Conservation (phyloP, 1,140 invertebrate genomes). For the Papilio glaucus region DNA sequence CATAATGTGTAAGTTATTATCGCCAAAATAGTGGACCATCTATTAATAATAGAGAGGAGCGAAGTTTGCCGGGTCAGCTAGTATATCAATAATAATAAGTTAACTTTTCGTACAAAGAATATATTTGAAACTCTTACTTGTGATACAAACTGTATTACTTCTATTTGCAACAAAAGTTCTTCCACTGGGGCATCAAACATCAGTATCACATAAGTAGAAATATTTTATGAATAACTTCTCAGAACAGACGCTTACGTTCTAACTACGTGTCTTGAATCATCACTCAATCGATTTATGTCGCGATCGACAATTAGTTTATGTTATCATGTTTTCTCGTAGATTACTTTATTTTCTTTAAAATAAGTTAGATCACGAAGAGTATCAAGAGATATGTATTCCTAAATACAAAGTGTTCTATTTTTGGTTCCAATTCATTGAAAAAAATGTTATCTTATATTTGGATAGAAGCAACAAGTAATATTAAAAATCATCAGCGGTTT, state of each 20-base stretch:
- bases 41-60: too few relatives aligned
- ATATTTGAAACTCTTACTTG: background rate
- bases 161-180: background rate
- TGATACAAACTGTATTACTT: background rate
- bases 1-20: too few relatives aligned
- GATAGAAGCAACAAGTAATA: too few relatives aligned
- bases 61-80: too few relatives aligned
- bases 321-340: background rate
- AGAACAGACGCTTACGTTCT: slow-evolving; percentile 27
- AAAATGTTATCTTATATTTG: too few relatives aligned
- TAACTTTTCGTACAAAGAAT: background rate
- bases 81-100: background rate
- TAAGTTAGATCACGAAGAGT: too few relatives aligned
- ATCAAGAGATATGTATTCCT: too few relatives aligned
- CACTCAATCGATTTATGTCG: background rate
- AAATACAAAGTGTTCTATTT: too few relatives aligned
- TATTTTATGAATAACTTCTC: slow-evolving; percentile 27
- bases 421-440: too few relatives aligned
- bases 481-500: too few relatives aligned
- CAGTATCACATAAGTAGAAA: background rate
- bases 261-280: slow-evolving; percentile 13
- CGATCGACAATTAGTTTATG: background rate
- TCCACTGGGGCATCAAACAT: background rate
- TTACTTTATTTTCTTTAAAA: too few relatives aligned
- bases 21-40: too few relatives aligned